Evolutionary conservation across 2,888 invertebrate species (phyloP).

Genomic region (Cetonia aurata): DNA sequence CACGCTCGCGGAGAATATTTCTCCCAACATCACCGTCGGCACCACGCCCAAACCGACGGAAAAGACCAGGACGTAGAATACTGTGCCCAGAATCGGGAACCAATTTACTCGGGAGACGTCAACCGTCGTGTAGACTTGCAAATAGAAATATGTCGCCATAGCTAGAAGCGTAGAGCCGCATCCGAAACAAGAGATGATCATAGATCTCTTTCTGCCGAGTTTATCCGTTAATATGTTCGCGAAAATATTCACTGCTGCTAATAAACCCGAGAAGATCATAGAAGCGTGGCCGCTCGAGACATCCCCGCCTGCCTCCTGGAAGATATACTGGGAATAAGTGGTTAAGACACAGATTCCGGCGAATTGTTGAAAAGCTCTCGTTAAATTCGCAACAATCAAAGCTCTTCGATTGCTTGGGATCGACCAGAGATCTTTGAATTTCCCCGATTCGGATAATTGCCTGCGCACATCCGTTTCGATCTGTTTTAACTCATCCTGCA

Average conservation of each 20-base stretch:
- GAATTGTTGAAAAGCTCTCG: conserved; percentile 58
- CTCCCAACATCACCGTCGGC: conserved; percentile 59
- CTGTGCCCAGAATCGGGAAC: conserved; percentile 60
- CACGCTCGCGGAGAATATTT: conserved; percentile 59
- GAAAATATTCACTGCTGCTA: conserved; percentile 46
- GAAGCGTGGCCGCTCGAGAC: conserved; percentile 57
- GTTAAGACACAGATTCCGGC: conserved; percentile 57
- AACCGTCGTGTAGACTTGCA: conserved; percentile 50
- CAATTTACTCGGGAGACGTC: conserved; percentile 54
- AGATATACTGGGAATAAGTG: conserved; percentile 59
- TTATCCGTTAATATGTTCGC: conserved; percentile 49
- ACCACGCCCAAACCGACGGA: conserved; percentile 56
- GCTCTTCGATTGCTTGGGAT: conserved; percentile 58
- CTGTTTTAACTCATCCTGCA: conserved; percentile 55
- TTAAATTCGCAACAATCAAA: conserved; percentile 53
- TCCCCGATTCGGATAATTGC: conserved; percentile 58
- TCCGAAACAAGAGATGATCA: conserved; percentile 53
- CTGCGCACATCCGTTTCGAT: conserved; percentile 56
- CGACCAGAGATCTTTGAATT: conserved; percentile 56
- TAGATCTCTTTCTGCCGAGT: conserved; percentile 52
- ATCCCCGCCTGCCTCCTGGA: conserved; percentile 59
- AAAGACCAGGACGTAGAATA: conserved; percentile 55
- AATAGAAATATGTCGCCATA: conserved; percentile 55
- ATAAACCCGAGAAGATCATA: conserved; percentile 55
- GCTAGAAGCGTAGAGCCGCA: conserved; percentile 52